A percentile compares a stretch with the other conserved stretches of the same genome.
These are phyloP conservation scores for Hermetia illucens DNA, from an alignment of 1,140 invertebrate genomes.

Conservation along the genomic window DNA sequence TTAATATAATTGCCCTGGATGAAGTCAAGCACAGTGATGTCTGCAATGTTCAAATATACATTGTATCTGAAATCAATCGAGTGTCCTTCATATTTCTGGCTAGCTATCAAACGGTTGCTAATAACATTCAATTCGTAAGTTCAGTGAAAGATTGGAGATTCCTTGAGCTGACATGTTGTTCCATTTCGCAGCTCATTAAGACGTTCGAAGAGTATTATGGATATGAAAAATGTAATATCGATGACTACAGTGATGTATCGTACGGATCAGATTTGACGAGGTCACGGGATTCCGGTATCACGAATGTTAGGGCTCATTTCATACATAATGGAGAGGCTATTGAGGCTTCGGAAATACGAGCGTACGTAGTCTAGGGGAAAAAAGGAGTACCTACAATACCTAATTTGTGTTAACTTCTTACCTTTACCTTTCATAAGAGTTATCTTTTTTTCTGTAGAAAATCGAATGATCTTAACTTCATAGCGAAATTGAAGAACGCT, in stretches of 20 bases:
- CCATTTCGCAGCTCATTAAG: conserved; percentile 26
- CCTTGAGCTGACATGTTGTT: not conserved
- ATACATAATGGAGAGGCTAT: conserved; percentile 33
- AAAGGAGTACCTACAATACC: no score
- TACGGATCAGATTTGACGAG: conserved; percentile 23
- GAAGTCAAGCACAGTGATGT: conserved; percentile 29
- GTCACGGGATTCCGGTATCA: conserved; percentile 21
- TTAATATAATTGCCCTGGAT: conserved; percentile 36
- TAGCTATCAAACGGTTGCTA: conserved; percentile 25
- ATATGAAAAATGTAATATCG: conserved; percentile 35
- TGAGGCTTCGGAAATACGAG: conserved; percentile 26
- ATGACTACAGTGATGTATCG: no score
- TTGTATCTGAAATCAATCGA: conserved; percentile 34
- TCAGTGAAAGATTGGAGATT: conserved; percentile 1
- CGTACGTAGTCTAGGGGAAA: conserved; percentile 17
- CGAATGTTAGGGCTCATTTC: conserved; percentile 35
- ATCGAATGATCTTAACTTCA: conserved; percentile 29
- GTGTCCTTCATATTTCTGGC: conserved; percentile 39
- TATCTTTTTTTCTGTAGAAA: conserved; percentile 12
- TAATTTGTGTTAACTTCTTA: not conserved
- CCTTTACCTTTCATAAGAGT: conserved; percentile 2
- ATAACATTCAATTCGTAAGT: conserved; percentile 33
- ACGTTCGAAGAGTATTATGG: conserved; percentile 29
- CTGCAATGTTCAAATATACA: conserved; percentile 33
- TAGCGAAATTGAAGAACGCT: conserved; percentile 27